Conservation (phyloP, 2,113 vertebrate species). For the Pterocles gutturalis region DNA sequence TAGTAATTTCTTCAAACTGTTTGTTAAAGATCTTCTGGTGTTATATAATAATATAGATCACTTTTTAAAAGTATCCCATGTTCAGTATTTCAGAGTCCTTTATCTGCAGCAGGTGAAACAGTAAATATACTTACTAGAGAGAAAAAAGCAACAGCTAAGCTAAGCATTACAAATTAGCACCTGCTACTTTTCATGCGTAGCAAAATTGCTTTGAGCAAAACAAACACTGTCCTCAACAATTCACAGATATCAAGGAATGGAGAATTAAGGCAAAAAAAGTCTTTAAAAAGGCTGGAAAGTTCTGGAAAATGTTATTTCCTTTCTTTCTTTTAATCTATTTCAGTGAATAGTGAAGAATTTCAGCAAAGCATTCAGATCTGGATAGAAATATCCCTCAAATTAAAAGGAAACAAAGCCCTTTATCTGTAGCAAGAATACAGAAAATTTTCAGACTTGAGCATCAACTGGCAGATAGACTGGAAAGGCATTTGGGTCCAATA, state of each 20-base stretch:
- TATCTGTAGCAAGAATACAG: slow-evolving; percentile 25
- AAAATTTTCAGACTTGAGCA: slow-evolving; percentile 43
- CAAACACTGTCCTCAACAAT: not conserved
- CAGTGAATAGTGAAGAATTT: slow-evolving; percentile 39
- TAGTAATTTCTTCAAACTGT: not conserved
- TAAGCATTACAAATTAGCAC: not conserved
- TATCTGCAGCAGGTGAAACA: not conserved
- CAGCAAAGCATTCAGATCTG: slow-evolving; percentile 22
- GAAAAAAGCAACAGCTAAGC: not conserved
- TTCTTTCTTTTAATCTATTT: not conserved
- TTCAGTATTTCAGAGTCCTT: not conserved
- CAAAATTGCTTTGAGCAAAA: not conserved
- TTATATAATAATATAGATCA: not conserved
- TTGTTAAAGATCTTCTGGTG: not conserved
- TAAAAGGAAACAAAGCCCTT: slow-evolving; percentile 47
- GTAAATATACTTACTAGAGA: not conserved
- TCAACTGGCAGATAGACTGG: slow-evolving; percentile 46
- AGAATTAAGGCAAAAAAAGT: not conserved
- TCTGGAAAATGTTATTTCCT: not conserved
- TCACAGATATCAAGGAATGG: not conserved
- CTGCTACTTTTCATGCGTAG: not conserved
- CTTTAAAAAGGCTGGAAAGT: not conserved
- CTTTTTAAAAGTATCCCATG: not conserved
- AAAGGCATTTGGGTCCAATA: slow-evolving; percentile 66
- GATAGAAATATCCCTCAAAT: slow-evolving; percentile 3